These are phyloP conservation scores for Monopterus albus DNA, from an alignment of 2,113 vertebrate species.

Conservation along the genomic window DNA sequence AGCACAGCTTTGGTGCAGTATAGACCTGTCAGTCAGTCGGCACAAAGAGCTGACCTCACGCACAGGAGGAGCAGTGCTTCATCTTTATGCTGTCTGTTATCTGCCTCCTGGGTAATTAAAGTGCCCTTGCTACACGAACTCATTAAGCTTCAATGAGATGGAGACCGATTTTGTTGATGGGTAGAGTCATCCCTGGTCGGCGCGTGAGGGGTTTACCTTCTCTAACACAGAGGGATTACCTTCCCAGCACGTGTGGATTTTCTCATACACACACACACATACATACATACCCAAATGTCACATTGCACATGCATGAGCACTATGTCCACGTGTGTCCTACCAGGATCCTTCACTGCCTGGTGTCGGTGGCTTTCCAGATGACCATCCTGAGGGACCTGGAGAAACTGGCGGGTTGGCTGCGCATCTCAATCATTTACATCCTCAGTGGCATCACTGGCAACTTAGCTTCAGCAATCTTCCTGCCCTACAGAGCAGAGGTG, in stretches of 20 bases:
- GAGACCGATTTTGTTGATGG: conserved; percentile 51
- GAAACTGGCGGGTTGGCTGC: conserved; percentile 98
- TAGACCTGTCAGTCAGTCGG: conserved; percentile 26
- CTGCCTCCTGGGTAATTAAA: conserved; percentile 71
- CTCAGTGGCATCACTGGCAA: conserved; percentile 97
- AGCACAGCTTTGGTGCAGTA: neutral
- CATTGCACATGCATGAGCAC: conserved; percentile 10
- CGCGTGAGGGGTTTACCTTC: conserved; percentile 49
- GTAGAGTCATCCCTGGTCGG: conserved; percentile 35
- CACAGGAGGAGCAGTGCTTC: conserved; percentile 43
- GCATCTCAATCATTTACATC: conserved; percentile 98
- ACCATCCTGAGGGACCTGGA: conserved; percentile 96
- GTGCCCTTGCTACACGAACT: conserved; percentile 59
- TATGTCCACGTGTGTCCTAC: conserved; percentile 48
- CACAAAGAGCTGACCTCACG: conserved; percentile 51
- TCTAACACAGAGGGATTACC: conserved; percentile 55
- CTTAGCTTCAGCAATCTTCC: conserved; percentile 95
- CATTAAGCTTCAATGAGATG: conserved; percentile 61
- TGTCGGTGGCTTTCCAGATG: conserved; percentile 98
- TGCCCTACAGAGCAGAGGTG: conserved; percentile 98
- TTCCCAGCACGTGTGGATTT: conserved; percentile 46
- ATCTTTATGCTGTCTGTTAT: conserved; percentile 48
- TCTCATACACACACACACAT: neutral
- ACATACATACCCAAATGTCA: neutral
- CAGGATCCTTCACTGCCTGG: conserved; percentile 98